Base-by-base conservation (phyloP, 2,888 invertebrate genomes). In the Oxyteleia sp. region DNA sequence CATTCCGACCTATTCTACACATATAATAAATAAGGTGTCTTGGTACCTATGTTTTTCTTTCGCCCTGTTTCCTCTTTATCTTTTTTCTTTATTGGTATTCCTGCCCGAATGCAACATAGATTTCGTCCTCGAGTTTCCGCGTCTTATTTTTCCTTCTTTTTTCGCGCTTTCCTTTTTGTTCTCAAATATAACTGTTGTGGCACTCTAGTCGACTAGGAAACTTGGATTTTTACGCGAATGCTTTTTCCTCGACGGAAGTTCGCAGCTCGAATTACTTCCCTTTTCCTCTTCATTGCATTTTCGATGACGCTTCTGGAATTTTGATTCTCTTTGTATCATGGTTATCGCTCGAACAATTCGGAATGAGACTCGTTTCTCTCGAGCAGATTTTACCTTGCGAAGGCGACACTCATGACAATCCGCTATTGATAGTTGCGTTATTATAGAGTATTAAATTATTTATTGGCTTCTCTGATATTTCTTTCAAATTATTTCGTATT, bases 241-340 rank as follows among this genome's bases (percentile, higher is more conserved):
- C 49, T 59, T 64, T 53, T 72, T 61, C 55, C 32, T 59, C 69
- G 38, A 59, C 59, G 26, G 20, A 38, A 47, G 29, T 35, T 63
- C 41, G 55, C 59, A 71, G 13, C 16, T 61, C 63, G 53, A 74
- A 57, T 82, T 76, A 66, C 45, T 76, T 76, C 8, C 45, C 41
- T 68, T 57, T 82, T 81, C 75, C 61, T 51, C 61, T 61, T 78
- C 72, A 79, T 83, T 84, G 80, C 78, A 49, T 86, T 84, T 86
- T 86, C 82, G 78, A 66, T 72, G 59, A 66, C 41, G 59, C 66
- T 66, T 74, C 20, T 72, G 68, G 75, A 78, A 84, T 76, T 63
- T 82, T 76, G 53, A 79, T 76, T 72, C 66, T n/a, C 81, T 63
- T 63, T 49, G 61, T 74, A 53, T 74, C 61, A 16, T 16, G 29